These are phyloP conservation scores for Megastigmus dorsalis DNA, from an alignment of 2,888 invertebrate genomes.

Conservation along the genomic window DNA sequence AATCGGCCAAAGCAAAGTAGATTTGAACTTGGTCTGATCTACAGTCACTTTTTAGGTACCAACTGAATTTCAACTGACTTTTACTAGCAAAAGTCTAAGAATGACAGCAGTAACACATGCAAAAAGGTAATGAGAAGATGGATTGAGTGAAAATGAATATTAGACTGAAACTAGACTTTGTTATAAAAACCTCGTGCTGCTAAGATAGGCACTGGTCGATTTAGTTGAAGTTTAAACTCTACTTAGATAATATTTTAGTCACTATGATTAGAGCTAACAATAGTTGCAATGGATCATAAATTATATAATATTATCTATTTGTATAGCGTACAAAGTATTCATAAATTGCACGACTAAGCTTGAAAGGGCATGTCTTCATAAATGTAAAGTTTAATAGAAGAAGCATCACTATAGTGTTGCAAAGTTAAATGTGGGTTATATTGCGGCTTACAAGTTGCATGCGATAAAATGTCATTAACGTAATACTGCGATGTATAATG, in stretches of 20 bases:
- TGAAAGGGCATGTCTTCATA: background rate
- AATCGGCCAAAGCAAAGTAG: too few relatives aligned
- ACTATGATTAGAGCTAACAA: background rate
- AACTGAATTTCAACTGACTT: too few relatives aligned
- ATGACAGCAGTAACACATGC: too few relatives aligned
- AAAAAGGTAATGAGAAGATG: too few relatives aligned
- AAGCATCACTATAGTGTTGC: slow-evolving; percentile 5
- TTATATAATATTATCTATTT: too few relatives aligned
- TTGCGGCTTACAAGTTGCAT: slow-evolving; percentile 51
- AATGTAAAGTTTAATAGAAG: background rate
- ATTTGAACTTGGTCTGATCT: too few relatives aligned
- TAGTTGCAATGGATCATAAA: background rate
- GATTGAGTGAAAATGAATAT: too few relatives aligned
- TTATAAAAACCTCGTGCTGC: background rate
- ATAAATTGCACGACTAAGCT: background rate
- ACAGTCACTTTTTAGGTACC: too few relatives aligned
- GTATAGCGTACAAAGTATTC: background rate
- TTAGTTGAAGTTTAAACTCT: background rate
- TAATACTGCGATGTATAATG: background rate
- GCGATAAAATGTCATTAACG: slow-evolving; percentile 24
- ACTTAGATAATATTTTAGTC: background rate
- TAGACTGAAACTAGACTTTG: too few relatives aligned
- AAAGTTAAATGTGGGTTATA: slow-evolving; percentile 59
- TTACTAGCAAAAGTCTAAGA: too few relatives aligned
- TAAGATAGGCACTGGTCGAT: background rate